phyloP scores from a whole-genome alignment of 2,797 vertebrate species.

The Hydrophis major region DNA sequence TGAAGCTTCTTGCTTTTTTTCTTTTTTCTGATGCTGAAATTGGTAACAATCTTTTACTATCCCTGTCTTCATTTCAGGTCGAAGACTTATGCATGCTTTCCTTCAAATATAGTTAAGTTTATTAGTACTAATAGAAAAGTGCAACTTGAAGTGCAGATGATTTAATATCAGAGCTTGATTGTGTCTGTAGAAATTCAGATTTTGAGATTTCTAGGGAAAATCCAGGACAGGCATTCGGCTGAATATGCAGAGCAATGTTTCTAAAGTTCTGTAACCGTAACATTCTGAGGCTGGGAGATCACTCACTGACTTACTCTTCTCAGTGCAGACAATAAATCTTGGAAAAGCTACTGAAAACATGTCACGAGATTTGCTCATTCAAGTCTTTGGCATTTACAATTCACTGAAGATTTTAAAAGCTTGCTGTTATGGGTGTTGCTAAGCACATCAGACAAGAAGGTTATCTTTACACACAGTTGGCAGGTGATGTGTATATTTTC shows the following conservation, averaged over 20 bases:
- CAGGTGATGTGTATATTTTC: neutral
- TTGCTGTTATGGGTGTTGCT: neutral
- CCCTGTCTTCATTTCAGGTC: neutral
- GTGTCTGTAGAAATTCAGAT: neutral
- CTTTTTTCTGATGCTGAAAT: neutral
- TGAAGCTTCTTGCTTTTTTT: rapidly evolving
- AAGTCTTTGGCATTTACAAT: neutral
- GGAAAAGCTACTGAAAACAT: slow-evolving; percentile 45
- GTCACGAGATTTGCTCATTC: slow-evolving; percentile 13
- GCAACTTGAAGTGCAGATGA: neutral
- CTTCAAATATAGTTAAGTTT: neutral
- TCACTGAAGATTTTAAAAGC: slow-evolving; percentile 40
- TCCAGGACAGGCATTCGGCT: slow-evolving; percentile 4
- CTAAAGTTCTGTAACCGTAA: neutral
- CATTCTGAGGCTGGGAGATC: slow-evolving; percentile 21
- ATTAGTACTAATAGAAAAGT: neutral
- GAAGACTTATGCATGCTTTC: neutral
- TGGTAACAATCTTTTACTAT: neutral
- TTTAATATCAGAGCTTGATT: neutral
- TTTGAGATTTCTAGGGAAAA: neutral
- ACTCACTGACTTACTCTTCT: slow-evolving; percentile 32
- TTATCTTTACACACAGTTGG: neutral
- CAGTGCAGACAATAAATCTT: slow-evolving; percentile 24
- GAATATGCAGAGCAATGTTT: slow-evolving; percentile 4
- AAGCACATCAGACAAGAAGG: neutral